Evolutionary conservation across 2,888 invertebrate genomes (phyloP), one percentile per base, ranked within the genome.

Genomic region (Dynastes tityus): DNA sequence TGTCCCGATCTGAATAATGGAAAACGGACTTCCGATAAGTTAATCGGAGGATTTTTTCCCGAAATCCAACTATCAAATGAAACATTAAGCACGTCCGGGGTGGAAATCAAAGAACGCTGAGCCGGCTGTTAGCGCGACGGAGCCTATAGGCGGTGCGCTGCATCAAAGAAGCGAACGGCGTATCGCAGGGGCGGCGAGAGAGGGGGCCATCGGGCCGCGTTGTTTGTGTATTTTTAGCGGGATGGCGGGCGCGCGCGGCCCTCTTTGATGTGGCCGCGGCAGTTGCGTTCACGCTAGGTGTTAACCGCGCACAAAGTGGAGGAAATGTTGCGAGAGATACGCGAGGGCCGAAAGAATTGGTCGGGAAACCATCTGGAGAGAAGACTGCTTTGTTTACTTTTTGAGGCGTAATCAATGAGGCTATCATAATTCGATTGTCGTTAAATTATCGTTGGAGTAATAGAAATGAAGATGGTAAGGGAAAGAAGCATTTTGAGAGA

Each of bases 281-380:
- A 87, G 87, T 87, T 87, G 87, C 86, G 84, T 84, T 85, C 87
- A 85, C 85, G 83, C 85, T 86, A 87, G 87, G 88, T 88, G 88
- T 85, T 87, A 87, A 87, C 85, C 86, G 84, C 84, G 81, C 84
- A 84, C 87, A 87, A 87, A 87, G 87, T 86, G 85, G 86, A 87
- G 87, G 87, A 87, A 87, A 87, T 87, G 87, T 87, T 55, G 71
- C 71, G 71, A 29, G 71, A 71, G 61, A 61, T 5, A 22, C 11
- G 8, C 27, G 27, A 11, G 16, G 22, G 27, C 22, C 6, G 27
- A 85, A 85, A 77, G 77, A 55, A 76, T 79, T 80, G 76, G 53
- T 40, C 80, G 45, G 49, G 67, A 45, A 79, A 58, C 82, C 82
- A 82, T 82, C 81, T 82, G 82, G 80, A 79, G n/a, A n/a, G 8